Base-by-base conservation (phyloP, 2,113 vertebrate genomes). In the Azemiops feae region DNA sequence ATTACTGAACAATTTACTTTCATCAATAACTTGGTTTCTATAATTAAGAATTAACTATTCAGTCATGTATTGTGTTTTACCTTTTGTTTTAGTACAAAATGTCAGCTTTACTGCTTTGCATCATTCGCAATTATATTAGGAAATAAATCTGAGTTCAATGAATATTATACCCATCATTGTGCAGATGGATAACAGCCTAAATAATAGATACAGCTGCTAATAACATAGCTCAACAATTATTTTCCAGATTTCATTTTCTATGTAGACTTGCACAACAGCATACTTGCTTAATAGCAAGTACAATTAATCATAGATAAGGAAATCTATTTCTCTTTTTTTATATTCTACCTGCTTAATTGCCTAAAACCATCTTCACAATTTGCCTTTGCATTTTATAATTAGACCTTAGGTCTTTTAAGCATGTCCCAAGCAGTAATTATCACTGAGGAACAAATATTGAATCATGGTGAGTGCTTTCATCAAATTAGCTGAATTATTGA, bases 401-500 rank as follows among this genome's bases (percentile, higher is more conserved):
- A 57, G 81, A 90, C 30, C 12, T 4, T 23, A 34, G 64, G 10
- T 58, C 39, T 90, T 93, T 86, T 52, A 25, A 90, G 54, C 74
- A 86, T 93, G 88, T 47, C 4, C 64, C 2, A 92, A 27, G 16
- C 12, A 57, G 20, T 85, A 91, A 92, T 27, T 94, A 43, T n/a
- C 25, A 92, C 20, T 58, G 47, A 86, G 88, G 50, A 89, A 30
- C 34, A 92, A 91, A 54, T 52, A 20, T 52, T 30, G 85, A 89
- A 50, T 20, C 0, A 5, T 58, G 47, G 81, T 50, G 58, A 60
- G 14, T 18, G n/a, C 11, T 53, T 54, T 81, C 85, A 95, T 93
- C 18, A 96, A 94, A 94, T 91, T 87, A 92, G 58, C 45, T 91
- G 81, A 92, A 55, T 18, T 60, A 89, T 95, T 95, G 20, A 85